Base-by-base conservation (phyloP, 2,113 vertebrate genomes). In the Podarcis muralis region DNA sequence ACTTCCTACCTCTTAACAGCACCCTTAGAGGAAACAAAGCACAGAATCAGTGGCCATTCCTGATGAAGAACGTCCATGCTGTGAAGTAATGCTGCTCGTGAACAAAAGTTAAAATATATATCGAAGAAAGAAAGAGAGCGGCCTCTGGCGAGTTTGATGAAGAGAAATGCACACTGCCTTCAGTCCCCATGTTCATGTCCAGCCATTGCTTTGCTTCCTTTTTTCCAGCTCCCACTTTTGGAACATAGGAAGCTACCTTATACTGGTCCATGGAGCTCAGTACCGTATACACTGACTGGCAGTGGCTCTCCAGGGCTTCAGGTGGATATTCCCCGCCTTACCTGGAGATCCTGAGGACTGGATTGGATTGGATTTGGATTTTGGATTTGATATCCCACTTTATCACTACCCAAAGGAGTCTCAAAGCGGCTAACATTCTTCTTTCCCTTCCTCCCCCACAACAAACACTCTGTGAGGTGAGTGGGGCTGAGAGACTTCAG, bases 41-140 rank as follows among this genome's bases (percentile, higher is more conserved):
- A 57, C 57, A 16, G 32, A 85, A 83, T 77, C 83, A 85, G 89
- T 88, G 91, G 68, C 65, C 79, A 35, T 72, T 84, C 79, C 93
- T 87, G 83, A 93, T 92, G 90, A 40, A 62, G 32, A 53, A 20
- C 43, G 81, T 81, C 53, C 0, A 0, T 59, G 40, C 72, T 90
- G 78, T 57, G 85, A 79, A 88, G 57, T 72, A 89, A 65, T 0
- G 1, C 84, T 90, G 83, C 35, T 1, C 87, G 40, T 77, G 88
- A 90, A 0, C 1, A 11, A 66, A 32, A 83, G 48, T 72, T 8
- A 35, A 89, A 88, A 40, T 81, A 62, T 62, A 93, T 15, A 30
- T 37, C 1, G 8, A 62, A 53, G 62, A 22, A 74, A 81, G 43
- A 77, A 83, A 77, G 27, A 13, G 25, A 22, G 66, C 22, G 65